These are phyloP conservation scores for Pristionchus japonicus DNA, from an alignment of 2,888 invertebrate species.

Conservation along the genomic window DNA sequence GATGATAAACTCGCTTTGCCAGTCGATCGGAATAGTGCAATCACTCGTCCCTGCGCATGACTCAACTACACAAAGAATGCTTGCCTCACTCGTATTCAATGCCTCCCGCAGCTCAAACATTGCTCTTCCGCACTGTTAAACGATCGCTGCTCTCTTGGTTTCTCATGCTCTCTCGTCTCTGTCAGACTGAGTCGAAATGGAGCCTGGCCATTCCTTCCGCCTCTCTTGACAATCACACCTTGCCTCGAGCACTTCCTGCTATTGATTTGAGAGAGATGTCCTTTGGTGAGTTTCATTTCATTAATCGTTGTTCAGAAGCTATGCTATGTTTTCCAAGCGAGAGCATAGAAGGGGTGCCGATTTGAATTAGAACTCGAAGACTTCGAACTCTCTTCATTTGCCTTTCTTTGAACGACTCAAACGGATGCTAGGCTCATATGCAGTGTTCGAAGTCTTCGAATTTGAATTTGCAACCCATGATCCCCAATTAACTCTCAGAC, in stretches of 20 bases:
- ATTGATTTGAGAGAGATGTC: background rate
- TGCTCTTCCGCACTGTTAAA: background rate
- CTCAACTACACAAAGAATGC: background rate
- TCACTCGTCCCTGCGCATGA: background rate
- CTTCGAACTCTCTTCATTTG: no score
- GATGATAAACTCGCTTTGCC: no score
- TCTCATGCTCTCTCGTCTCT: background rate
- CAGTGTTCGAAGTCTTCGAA: no score
- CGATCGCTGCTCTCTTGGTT: background rate
- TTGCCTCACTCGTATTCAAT: background rate
- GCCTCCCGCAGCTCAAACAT: background rate
- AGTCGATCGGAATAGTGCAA: background rate
- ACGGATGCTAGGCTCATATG: no score
- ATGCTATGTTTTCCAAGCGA: background rate
- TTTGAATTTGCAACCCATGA: background rate
- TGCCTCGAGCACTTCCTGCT: background rate
- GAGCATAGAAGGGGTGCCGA: background rate
- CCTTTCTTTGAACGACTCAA: no score
- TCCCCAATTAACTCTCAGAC: background rate
- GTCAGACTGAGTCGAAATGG: background rate
- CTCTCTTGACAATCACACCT: background rate
- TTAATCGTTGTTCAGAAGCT: background rate
- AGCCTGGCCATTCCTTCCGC: background rate
- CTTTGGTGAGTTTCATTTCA: background rate
- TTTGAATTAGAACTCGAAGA: background rate